Percentiles rank a stretch among this genome's conserved stretches.
Evolutionary conservation across 2,113 vertebrate species (phyloP).

Genomic region (Crotalus helleri): DNA sequence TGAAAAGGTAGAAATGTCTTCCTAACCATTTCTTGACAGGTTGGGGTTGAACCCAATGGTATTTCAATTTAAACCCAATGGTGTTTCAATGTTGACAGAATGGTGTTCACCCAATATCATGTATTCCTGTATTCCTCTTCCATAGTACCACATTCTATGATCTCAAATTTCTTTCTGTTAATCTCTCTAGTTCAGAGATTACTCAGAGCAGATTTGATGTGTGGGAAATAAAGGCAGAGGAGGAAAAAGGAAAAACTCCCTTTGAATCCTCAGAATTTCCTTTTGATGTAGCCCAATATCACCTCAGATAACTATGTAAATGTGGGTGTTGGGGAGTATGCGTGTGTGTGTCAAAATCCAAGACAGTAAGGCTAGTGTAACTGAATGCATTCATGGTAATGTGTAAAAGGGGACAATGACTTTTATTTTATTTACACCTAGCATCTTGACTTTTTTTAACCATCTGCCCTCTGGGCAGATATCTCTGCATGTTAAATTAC

Average conservation of each 20-base stretch:
- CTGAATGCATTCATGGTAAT: neutral
- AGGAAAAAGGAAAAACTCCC: neutral
- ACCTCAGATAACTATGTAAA: neutral
- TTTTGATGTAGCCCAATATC: neutral
- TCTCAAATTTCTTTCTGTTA: neutral
- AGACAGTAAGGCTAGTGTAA: neutral
- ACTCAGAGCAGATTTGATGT: neutral
- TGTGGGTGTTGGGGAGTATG: neutral
- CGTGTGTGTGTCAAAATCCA: neutral
- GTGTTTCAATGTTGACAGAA: neutral
- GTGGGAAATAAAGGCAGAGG: neutral
- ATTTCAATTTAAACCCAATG: neutral
- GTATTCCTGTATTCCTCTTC: neutral
- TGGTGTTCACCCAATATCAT: neutral
- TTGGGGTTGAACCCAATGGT: neutral
- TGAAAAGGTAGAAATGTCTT: constrained; percentile 9
- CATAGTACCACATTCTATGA: neutral
- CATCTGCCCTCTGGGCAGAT: neutral
- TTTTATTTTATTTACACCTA: neutral
- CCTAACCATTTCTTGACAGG: rapidly evolving
- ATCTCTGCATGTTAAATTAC: neutral
- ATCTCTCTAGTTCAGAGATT: neutral
- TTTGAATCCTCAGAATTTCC: neutral
- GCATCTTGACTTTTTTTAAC: neutral
- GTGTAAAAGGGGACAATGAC: neutral